Conservation (phyloP, 2,797 vertebrate species). For the Peromyscus eremicus region DNA sequence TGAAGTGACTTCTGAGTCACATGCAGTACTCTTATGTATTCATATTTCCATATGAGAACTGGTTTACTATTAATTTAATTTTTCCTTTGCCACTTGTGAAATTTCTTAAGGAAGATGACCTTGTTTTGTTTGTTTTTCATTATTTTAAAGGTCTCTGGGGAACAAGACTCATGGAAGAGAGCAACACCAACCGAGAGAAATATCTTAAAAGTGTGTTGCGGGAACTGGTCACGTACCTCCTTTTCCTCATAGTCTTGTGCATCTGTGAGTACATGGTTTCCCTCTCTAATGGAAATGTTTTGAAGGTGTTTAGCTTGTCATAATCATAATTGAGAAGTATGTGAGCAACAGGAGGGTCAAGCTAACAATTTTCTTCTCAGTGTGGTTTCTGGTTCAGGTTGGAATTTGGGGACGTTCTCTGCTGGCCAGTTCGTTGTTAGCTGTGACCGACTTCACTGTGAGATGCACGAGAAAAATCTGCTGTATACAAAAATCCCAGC, state of each 20-base stretch:
- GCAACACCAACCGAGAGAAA: conserved; percentile 93
- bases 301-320: conserved; percentile 18
- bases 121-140: not conserved
- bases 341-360: not conserved
- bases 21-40: not conserved
- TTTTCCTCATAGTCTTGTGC: conserved; percentile 95
- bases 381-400: not conserved
- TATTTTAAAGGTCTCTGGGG: conserved; percentile 95
- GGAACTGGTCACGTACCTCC: conserved; percentile 94
- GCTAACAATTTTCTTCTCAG: not conserved
- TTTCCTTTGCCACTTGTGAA: conserved; percentile 12
- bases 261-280: conserved; percentile 92
- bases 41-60: not conserved
- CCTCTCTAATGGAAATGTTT: not conserved
- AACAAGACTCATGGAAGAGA: conserved; percentile 96
- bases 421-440: not conserved
- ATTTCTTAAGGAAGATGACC: conserved; percentile 45
- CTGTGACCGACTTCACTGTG: not conserved
- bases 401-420: conserved; percentile 8
- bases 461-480: not conserved
- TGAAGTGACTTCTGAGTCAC: not conserved
- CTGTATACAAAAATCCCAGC: not conserved
- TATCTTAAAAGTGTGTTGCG: conserved; percentile 95
- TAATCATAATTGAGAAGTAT: not conserved
- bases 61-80: not conserved